phyloP scores from a whole-genome alignment of 2,797 vertebrate genomes.

The Takifugu rubripes region DNA sequence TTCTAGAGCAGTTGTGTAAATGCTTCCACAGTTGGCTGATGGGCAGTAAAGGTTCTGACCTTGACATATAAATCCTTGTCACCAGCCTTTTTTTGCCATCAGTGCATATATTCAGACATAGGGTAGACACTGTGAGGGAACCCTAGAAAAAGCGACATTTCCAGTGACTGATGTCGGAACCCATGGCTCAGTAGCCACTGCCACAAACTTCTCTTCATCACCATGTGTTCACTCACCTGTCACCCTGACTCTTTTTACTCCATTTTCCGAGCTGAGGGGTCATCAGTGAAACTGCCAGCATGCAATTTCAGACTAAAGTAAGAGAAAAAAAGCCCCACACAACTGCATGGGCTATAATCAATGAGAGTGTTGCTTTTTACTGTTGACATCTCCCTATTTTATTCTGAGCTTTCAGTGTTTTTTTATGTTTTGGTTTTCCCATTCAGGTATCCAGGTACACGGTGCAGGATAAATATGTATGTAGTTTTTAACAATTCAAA shows the following conservation, averaged over 20 bases:
- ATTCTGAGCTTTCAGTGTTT: no score
- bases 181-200: conserved; percentile 42
- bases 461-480: no score
- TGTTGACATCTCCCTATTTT: no score
- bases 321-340: conserved; percentile 18
- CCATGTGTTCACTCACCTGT: background rate
- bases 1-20: background rate
- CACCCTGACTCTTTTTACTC: conserved; percentile 1
- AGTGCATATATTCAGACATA: conserved; percentile 4
- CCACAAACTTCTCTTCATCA: conserved; percentile 13
- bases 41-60: background rate
- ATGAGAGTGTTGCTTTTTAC: background rate
- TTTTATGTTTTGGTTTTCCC: no score
- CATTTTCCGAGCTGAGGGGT: conserved; percentile 26
- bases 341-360: conserved; percentile 26
- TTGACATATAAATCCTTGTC: conserved; percentile 10
- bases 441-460: no score
- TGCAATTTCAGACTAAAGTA: conserved; percentile 24
- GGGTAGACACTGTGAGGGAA: conserved; percentile 23
- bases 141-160: conserved; percentile 24
- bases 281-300: conserved; percentile 37
- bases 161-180: conserved; percentile 44
- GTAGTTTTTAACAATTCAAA: no score
- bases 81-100: background rate
- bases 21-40: conserved; percentile 1